phyloP scores from a whole-genome alignment of 2,113 vertebrate species.

The Xenopus borealis region DNA sequence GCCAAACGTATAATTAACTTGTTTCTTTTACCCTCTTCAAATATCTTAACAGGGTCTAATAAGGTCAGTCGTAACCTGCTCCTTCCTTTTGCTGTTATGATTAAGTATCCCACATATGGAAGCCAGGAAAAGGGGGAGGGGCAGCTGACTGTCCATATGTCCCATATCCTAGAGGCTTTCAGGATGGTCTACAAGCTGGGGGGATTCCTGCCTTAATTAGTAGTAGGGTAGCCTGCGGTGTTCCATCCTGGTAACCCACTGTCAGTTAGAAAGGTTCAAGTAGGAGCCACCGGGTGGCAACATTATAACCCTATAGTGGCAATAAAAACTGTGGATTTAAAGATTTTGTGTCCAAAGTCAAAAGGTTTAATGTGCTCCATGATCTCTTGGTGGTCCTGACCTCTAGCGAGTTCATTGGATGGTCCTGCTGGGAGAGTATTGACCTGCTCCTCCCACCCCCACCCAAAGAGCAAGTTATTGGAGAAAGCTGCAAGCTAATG shows the following conservation, averaged over 20 bases:
- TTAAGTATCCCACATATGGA: constrained; percentile 15
- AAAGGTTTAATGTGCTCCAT: no score
- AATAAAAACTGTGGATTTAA: neutral
- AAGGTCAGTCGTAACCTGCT: constrained; percentile 13
- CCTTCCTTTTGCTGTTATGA: constrained; percentile 7
- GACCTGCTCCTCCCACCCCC: no score
- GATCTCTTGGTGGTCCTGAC: neutral
- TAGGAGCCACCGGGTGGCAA: neutral
- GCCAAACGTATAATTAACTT: constrained; percentile 5
- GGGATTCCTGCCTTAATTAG: neutral
- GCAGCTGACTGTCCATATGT: neutral
- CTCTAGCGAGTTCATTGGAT: neutral
- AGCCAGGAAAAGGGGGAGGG: neutral
- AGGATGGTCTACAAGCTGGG: neutral
- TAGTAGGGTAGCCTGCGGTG: no score
- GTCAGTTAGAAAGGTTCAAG: neutral
- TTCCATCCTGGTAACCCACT: neutral
- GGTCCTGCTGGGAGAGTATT: no score
- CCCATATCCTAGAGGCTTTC: constrained; percentile 4
- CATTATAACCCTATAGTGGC: no score
- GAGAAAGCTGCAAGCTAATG: no score
- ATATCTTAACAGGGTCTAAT: constrained; percentile 25
- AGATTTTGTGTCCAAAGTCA: neutral
- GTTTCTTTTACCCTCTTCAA: constrained; percentile 11
- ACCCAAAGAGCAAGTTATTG: no score